Percentiles rank a stretch among this genome's conserved stretches.
These are phyloP conservation scores for Machimus atricapillus DNA, from an alignment of 2,888 invertebrate species.

Conservation along the genomic window DNA sequence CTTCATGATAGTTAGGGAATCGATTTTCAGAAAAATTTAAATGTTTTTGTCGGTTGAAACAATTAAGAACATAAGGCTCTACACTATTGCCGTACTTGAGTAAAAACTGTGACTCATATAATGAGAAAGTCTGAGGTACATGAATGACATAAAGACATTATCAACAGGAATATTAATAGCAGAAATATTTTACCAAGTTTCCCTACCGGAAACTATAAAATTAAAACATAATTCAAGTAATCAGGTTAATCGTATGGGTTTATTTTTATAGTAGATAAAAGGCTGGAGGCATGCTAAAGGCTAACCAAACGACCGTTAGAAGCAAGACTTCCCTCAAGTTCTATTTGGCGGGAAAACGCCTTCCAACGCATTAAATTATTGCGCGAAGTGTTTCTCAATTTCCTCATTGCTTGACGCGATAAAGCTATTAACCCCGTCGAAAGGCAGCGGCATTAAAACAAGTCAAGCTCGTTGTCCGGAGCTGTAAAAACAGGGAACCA, in stretches of 20 bases:
- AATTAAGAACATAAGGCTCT: no score
- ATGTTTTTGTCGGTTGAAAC: no score
- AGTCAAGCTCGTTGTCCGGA: not conserved
- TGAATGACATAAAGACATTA: no score
- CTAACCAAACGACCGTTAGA: not conserved
- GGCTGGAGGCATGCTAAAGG: not conserved
- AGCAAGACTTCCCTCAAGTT: not conserved
- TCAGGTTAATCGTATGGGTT: not conserved
- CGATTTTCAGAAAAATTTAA: no score
- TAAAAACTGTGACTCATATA: no score
- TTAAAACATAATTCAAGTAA: not conserved
- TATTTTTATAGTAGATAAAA: not conserved
- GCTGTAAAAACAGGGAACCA: not conserved
- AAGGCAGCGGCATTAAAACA: not conserved
- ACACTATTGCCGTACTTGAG: no score
- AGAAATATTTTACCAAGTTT: no score
- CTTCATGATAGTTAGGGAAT: no score
- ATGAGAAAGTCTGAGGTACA: no score
- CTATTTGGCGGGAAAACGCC: not conserved
- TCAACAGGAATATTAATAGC: no score
- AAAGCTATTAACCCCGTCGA: not conserved
- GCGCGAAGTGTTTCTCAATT: not conserved
- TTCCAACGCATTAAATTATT: not conserved
- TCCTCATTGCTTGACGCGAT: not conserved
- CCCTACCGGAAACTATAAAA: no score